Evolutionary conservation across 2,797 vertebrate species (phyloP).

Genomic region (Pseudopleuronectes americanus): DNA sequence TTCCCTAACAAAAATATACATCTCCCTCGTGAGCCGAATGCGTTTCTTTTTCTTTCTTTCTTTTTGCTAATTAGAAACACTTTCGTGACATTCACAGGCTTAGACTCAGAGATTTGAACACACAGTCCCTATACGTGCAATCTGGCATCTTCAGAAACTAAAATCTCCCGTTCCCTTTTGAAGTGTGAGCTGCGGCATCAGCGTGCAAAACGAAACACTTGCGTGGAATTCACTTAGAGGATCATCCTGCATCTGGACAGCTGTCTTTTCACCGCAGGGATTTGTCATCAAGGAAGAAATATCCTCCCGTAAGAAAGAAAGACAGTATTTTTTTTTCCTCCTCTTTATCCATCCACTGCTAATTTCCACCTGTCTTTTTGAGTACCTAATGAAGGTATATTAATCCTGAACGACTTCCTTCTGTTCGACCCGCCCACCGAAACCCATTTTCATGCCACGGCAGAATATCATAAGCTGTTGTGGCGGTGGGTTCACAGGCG

Average conservation of each 20-base stretch:
- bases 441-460: conserved; percentile 26
- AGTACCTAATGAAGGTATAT: conserved; percentile 66
- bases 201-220: conserved; percentile 60
- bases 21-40: conserved; percentile 27
- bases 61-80: conserved; percentile 58
- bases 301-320: conserved; percentile 46
- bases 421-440: conserved; percentile 20
- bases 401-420: conserved; percentile 64
- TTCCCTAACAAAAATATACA: conserved; percentile 46
- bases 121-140: conserved; percentile 43
- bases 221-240: conserved; percentile 61
- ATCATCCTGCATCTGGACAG: conserved; percentile 71
- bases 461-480: conserved; percentile 61
- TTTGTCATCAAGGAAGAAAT: conserved; percentile 69
- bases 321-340: neutral
- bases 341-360: conserved; percentile 57
- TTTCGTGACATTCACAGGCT: conserved; percentile 50
- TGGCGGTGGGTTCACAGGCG: conserved; percentile 73
- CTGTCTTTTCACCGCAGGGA: conserved; percentile 73
- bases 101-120: conserved; percentile 52
- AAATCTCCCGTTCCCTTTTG: conserved; percentile 60
- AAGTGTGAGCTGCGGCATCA: conserved; percentile 57
- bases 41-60: conserved; percentile 27
- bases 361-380: conserved; percentile 69
- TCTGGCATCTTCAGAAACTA: conserved; percentile 64